Conservation (phyloP, 2,113 vertebrate genomes). For the Myiagra hebetior region DNA sequence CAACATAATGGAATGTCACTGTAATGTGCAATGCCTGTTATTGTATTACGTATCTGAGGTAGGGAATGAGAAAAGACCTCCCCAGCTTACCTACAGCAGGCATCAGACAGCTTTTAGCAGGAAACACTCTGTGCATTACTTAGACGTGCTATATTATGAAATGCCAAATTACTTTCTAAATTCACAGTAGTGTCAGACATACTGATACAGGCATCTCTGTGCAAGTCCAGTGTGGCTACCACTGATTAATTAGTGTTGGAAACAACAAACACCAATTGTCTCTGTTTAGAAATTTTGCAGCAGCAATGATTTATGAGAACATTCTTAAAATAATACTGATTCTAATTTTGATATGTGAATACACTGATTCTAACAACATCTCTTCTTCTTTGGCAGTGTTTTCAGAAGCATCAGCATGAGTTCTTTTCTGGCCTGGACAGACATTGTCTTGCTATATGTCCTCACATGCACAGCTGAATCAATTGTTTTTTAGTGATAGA, state of each 20-base stretch:
- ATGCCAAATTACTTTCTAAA: not conserved
- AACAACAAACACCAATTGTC: not conserved
- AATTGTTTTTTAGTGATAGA: not conserved
- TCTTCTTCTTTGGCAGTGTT: not conserved
- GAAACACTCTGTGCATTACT: not conserved
- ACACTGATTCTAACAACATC: not conserved
- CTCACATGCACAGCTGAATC: not conserved
- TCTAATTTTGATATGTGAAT: not conserved
- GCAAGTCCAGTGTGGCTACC: not conserved
- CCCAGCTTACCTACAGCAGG: not conserved
- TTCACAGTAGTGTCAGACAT: not conserved
- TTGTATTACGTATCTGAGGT: not conserved
- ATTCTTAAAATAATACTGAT: not conserved
- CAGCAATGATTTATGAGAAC: not conserved
- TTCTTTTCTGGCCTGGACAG: not conserved
- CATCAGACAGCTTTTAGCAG: not conserved
- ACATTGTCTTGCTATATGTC: not conserved
- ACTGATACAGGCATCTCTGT: not conserved
- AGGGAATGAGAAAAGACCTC: not conserved
- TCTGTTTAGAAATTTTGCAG: not conserved
- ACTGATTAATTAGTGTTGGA: not conserved
- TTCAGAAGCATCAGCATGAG: not conserved
- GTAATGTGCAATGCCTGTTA: constrained; percentile 15
- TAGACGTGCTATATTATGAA: not conserved
- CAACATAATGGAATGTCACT: constrained; percentile 55